Evolutionary conservation across 2,888 invertebrate species (phyloP).

Genomic region (Chromoteleia sp.): DNA sequence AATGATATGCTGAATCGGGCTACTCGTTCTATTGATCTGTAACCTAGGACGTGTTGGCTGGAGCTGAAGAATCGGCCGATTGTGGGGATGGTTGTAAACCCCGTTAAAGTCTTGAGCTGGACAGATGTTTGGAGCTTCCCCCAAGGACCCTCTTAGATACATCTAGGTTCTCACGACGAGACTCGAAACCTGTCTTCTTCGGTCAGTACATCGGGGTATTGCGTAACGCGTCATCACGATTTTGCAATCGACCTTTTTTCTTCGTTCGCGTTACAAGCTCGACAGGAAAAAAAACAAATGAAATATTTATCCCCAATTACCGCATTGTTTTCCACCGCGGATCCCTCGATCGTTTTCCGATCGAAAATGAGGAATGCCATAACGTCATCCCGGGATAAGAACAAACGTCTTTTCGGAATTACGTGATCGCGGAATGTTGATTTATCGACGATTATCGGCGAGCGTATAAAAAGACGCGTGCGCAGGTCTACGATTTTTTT

Average conservation of each 20-base stretch:
- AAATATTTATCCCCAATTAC: constrained; percentile 39
- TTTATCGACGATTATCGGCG: constrained; percentile 30
- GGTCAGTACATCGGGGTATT: constrained; percentile 43
- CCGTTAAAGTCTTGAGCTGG: constrained; percentile 65
- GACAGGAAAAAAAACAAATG: neutral
- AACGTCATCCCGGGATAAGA: no score
- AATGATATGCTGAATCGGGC: constrained; percentile 14
- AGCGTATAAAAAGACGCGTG: constrained; percentile 22
- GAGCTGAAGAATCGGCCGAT: constrained; percentile 24
- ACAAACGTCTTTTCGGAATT: constrained; percentile 40
- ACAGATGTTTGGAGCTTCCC: constrained; percentile 68
- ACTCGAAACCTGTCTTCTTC: constrained; percentile 57
- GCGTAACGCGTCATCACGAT: constrained; percentile 48
- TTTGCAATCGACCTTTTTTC: constrained; percentile 35
- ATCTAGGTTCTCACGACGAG: constrained; percentile 61
- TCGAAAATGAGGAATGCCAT: constrained; percentile 17
- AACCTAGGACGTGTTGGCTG: constrained; percentile 31
- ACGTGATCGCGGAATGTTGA: constrained; percentile 34
- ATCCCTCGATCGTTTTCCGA: no score
- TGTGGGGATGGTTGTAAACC: constrained; percentile 48
- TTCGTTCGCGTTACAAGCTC: neutral
- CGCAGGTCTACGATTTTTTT: no score
- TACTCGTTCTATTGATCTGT: constrained; percentile 39
- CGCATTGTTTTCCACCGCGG: neutral
- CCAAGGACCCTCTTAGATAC: constrained; percentile 54